These are phyloP conservation scores for Sycophila texana DNA, from an alignment of 2,888 invertebrate species.

Conservation along the genomic window DNA sequence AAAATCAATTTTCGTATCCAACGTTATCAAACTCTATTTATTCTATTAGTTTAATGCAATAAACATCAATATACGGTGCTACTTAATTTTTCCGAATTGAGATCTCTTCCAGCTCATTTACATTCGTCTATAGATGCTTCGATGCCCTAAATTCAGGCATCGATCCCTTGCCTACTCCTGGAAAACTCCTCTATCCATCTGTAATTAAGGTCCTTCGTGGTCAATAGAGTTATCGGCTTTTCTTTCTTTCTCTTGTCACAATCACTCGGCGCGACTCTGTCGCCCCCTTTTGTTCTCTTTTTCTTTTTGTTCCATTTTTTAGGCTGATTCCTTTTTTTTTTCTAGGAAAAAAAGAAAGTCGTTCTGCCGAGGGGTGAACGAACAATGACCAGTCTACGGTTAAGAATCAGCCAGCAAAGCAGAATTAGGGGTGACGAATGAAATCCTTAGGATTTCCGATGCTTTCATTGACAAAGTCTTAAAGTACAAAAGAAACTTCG, in stretches of 20 bases:
- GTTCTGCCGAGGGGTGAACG: constrained; percentile 32
- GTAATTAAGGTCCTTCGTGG: constrained; percentile 65
- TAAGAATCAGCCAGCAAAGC: constrained; percentile 32
- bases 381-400: constrained; percentile 46
- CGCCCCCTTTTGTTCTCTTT: constrained; percentile 1
- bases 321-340: constrained; percentile 56
- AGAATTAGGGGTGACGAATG: constrained; percentile 45
- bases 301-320: constrained; percentile 44
- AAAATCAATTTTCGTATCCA: too few relatives aligned
- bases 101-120: constrained; percentile 42
- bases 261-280: neutral
- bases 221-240: constrained; percentile 59
- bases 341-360: neutral
- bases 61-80: constrained; percentile 34
- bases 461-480: constrained; percentile 12
- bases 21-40: too few relatives aligned
- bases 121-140: constrained; percentile 2
- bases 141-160: constrained; percentile 27
- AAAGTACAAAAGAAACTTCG: constrained; percentile 13
- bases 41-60: neutral
- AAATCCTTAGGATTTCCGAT: constrained; percentile 34
- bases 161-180: constrained; percentile 24
- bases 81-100: constrained; percentile 17
- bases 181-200: constrained; percentile 33
- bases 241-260: constrained; percentile 4